Evolutionary conservation across 2,888 invertebrate species (phyloP), one percentile per base, ranked within the genome.

Genomic region (Dorcus hopei): DNA sequence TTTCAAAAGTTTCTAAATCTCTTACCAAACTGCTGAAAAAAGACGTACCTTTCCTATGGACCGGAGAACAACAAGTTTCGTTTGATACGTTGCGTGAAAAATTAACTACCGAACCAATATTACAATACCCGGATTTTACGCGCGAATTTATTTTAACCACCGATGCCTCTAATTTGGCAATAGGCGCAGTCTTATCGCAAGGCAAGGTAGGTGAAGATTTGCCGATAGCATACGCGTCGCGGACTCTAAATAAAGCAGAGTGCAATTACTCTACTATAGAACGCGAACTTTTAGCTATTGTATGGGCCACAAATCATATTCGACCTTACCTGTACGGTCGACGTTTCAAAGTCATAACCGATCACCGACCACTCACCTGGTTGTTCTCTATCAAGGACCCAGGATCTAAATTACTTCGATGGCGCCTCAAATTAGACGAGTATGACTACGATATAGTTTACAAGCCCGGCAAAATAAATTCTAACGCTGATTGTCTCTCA

Each of bases 291-390:
- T 53, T 77, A 49, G 72, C 74, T 0, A 74, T 79, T 7, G 65
- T 77, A 3, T 76, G 72, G 71, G 64, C 62, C 7, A 58, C 63
- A 1, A 70, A 74, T 63, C 65, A 75, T 58, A 78, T 76, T 58
- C 26, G 74, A 47, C 72, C 75, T 4, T 78, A 77, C 55, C 52
- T 79, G 1, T 74, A 68, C 53, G 77, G 76, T 9, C 64, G 67
- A 38, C 64, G 72, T 59, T 77, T 77, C 52, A 64, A 38, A n/a
- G 68, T 78, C 11, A 19, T 70, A 3, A 77, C 70, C 0, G 76
- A 78, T 57, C 77, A 77, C 56, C 54, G 62, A 64, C 74, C 74
- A 0, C 59, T 77, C 23, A 66, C 62, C 2, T 77, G 72, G 72
- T 58, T 77, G 6, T 68, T 72, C 47, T 71, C 61, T 33, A 38